Evolutionary conservation across 2,888 invertebrate genomes (phyloP).

Genomic region (Pseudococcus jackbeardsleyi): DNA sequence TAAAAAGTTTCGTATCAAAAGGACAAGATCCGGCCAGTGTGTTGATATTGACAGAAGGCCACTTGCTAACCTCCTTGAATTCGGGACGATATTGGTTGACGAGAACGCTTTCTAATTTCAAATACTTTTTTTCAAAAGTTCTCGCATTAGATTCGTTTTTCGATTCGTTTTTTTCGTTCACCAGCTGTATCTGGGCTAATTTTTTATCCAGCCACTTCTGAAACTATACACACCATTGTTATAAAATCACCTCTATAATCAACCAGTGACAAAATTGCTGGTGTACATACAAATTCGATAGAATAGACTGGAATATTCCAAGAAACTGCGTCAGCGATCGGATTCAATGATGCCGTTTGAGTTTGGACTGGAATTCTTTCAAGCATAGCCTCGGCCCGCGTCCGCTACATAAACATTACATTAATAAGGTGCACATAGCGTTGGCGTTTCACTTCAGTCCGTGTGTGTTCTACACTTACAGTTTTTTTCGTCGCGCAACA

Average conservation of each 20-base stretch:
- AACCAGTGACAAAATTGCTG: background rate
- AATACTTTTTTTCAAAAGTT: constrained; percentile 66
- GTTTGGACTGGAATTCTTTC: constrained; percentile 75
- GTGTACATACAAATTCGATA: constrained; percentile 49
- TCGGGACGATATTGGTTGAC: constrained; percentile 72
- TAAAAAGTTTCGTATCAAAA: constrained; percentile 68
- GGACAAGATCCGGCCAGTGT: constrained; percentile 71
- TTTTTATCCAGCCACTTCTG: constrained; percentile 59
- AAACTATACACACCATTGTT: constrained; percentile 32
- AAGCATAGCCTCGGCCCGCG: constrained; percentile 86
- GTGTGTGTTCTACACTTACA: background rate
- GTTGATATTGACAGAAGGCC: constrained; percentile 75
- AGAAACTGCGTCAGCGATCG: constrained; percentile 58
- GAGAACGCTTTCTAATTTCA: constrained; percentile 67
- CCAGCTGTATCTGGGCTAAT: constrained; percentile 53
- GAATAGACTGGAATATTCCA: constrained; percentile 64
- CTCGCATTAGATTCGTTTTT: constrained; percentile 63
- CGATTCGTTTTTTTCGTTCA: constrained; percentile 1
- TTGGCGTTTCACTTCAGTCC: background rate
- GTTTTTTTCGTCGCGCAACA: constrained; percentile 46
- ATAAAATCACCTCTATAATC: background rate
- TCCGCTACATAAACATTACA: constrained; percentile 70
- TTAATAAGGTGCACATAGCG: background rate
- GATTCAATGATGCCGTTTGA: constrained; percentile 66
- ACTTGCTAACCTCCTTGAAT: constrained; percentile 76